Evolutionary conservation across 1,140 invertebrate genomes (phyloP), one percentile per base, ranked within the genome.

Genomic region (Branchinecta lindahli): DNA sequence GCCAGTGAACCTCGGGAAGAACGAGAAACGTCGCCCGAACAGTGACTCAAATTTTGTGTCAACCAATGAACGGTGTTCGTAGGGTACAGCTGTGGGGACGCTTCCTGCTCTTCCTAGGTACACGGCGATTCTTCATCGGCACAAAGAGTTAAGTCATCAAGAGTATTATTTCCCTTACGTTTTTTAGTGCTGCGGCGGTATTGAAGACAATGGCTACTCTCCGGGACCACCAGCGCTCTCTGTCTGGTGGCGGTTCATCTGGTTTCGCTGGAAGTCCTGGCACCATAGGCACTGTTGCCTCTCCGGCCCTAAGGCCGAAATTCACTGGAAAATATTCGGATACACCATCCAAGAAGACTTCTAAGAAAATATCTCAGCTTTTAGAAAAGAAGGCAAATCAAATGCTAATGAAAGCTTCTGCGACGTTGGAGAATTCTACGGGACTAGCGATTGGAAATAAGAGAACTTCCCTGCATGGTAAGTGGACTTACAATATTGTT

Each of bases 321-420:
- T 20, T 61, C 12, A 12, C 18, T 6, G 52, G 52, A 20, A 61
- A 61, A 20, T 61, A 61, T 61, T 15, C 52, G 69, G 85, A 86
- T 71, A 84, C 82, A 10, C 80, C 82, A 75, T 80, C 73, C 72
- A 79, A 77, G 75, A 84, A 76, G 81, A 81, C 77, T 80, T 82
- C 82, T 18, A 84, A 81, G 76, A 82, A 81, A 75, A 80, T 84
- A 15, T 66, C 44, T 33, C 45, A 15, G 52, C 89, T 86, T 20
- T 83, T 91, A 67, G 90, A 92, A 75, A 90, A 89, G 74, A 90
- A 91, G 77, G 91, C 92, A 0, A 90, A 89, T 71, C 88, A 89
- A 78, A 88, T 92, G 81, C 81, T 94, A 73, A 80, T 90, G 75
- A 90, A 88, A 75, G 91, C 89, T 0, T 90, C 90, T 0, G 88